phyloP scores from a whole-genome alignment of 1,140 invertebrate genomes.

The Bactericera cockerelli region DNA sequence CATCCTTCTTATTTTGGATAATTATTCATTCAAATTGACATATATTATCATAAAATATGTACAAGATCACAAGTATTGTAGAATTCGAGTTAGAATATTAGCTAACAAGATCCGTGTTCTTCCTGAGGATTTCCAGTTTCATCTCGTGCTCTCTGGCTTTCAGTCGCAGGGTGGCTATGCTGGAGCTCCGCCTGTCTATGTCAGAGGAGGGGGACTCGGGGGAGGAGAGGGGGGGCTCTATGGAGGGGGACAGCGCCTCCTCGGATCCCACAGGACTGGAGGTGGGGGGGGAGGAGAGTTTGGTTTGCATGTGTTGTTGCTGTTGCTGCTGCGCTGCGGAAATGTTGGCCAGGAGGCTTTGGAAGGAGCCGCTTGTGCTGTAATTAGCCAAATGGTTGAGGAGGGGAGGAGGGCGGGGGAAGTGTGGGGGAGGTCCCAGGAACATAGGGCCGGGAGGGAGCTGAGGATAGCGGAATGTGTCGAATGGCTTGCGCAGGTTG shows the following conservation, averaged over 20 bases:
- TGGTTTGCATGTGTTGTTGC: conserved; percentile 28
- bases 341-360: conserved; percentile 65
- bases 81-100: no score
- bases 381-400: conserved; percentile 43
- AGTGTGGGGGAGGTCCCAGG: conserved; percentile 38
- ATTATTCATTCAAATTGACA: no score
- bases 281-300: conserved; percentile 22
- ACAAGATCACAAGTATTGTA: no score
- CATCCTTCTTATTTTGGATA: no score
- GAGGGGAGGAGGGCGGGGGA: conserved; percentile 37
- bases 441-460: conserved; percentile 32
- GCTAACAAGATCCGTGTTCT: neutral
- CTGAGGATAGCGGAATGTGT: conserved; percentile 44
- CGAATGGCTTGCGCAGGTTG: conserved; percentile 61
- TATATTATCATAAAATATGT: no score
- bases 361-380: conserved; percentile 58
- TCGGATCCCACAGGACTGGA: conserved; percentile 33
- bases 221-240: conserved; percentile 23
- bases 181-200: conserved; percentile 69
- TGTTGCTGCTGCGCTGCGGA: conserved; percentile 44
- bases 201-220: conserved; percentile 31
- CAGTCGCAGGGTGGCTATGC: conserved; percentile 73
- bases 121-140: conserved; percentile 28
- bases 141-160: conserved; percentile 86
- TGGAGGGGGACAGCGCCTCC: conserved; percentile 30